Conservation (phyloP, 2,797 vertebrate genomes). For the Anabacerthia variegaticeps region DNA sequence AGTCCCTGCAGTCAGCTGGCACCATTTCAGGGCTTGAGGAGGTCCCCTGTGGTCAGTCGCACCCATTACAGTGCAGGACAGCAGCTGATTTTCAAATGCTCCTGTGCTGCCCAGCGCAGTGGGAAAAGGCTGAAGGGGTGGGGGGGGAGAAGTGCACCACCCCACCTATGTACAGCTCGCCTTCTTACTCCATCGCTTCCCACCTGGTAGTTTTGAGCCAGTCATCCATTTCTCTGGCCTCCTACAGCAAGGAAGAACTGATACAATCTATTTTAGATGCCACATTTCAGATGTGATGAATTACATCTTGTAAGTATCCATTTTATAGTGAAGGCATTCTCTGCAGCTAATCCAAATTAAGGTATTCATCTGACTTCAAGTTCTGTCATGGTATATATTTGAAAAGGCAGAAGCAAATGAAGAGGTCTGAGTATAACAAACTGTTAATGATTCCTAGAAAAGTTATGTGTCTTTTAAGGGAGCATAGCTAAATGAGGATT, state of each 20-base stretch:
- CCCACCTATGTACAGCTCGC: fast-evolving
- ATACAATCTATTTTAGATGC: not conserved
- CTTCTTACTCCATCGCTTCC: not conserved
- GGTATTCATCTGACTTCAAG: not conserved
- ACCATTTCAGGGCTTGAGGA: not conserved
- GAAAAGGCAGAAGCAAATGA: not conserved
- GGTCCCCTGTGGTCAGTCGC: fast-evolving
- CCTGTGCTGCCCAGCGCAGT: fast-evolving
- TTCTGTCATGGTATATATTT: not conserved
- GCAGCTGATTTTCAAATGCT: not conserved
- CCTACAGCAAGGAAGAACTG: not conserved
- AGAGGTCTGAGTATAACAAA: not conserved
- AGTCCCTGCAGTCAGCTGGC: fast-evolving
- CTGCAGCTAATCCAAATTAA: not conserved
- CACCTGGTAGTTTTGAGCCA: not conserved
- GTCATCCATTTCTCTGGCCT: not conserved
- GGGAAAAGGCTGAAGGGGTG: fast-evolving
- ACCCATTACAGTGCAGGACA: not conserved
- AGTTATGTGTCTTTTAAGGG: not conserved
- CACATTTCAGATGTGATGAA: not conserved
- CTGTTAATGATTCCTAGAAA: not conserved
- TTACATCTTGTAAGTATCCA: not conserved
- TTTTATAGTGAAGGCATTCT: not conserved
- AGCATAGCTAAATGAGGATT: not conserved
- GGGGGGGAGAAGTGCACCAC: fast-evolving